These are phyloP conservation scores for Fragum sueziense DNA, from an alignment of 2,888 invertebrate genomes.

Conservation along the genomic window DNA sequence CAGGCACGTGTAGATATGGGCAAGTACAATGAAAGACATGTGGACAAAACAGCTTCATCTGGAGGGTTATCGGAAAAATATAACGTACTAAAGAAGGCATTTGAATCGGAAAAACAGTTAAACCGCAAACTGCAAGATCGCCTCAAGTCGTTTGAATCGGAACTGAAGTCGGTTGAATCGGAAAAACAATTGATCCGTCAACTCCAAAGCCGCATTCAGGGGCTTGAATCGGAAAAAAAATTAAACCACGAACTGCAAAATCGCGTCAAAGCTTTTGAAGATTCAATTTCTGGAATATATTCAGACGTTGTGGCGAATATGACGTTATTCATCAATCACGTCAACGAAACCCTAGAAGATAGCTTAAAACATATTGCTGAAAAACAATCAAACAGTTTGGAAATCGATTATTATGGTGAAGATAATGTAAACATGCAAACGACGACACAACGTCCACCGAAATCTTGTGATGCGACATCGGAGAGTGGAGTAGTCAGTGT, in stretches of 20 bases:
- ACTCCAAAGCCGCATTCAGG: too few species aligned
- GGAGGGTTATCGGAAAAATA: not conserved
- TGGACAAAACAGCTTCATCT: not conserved
- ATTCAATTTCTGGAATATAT: not conserved
- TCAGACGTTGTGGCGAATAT: not conserved
- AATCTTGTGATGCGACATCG: not conserved
- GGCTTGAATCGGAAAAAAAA: too few species aligned
- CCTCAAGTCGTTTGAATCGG: not conserved
- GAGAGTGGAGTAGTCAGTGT: not conserved
- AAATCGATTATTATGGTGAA: not conserved
- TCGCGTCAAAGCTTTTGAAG: not conserved
- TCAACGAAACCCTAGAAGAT: not conserved
- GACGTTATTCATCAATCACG: not conserved
- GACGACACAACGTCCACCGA: not conserved
- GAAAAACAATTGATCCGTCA: too few species aligned
- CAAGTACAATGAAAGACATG: not conserved
- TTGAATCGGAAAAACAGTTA: not conserved
- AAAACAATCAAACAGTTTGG: not conserved
- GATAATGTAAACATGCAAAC: not conserved
- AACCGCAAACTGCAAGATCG: not conserved
- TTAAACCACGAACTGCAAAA: too few species aligned
- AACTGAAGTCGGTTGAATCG: too few species aligned
- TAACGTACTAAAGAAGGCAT: not conserved
- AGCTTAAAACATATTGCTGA: too few species aligned
- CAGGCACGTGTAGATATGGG: not conserved